phyloP scores from a whole-genome alignment of 2,113 vertebrate genomes.

The Nettapus auritus region DNA sequence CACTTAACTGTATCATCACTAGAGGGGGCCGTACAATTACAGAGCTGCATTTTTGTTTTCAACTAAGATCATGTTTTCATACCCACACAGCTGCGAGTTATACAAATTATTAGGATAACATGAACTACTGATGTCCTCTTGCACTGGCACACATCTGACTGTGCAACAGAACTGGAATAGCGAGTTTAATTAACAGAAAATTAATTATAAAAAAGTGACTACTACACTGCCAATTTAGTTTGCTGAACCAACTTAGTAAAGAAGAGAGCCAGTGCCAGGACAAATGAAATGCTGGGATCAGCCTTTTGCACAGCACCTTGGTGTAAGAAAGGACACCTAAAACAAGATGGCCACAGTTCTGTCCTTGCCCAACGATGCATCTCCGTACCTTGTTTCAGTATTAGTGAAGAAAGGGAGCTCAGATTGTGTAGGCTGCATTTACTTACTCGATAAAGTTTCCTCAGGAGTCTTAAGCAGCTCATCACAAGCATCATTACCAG shows the following conservation, averaged over 20 bases:
- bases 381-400: not conserved
- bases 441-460: not conserved
- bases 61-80: not conserved
- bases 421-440: rapidly evolving
- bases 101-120: not conserved
- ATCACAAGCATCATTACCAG: not conserved
- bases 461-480: not conserved
- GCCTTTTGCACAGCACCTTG: not conserved
- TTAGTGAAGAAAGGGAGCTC: not conserved
- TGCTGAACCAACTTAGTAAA: not conserved
- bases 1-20: slow-evolving; percentile 1
- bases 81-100: not conserved
- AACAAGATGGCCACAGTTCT: rapidly evolving
- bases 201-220: not conserved
- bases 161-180: not conserved
- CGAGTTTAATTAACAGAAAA: not conserved
- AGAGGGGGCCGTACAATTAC: slow-evolving; percentile 24
- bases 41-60: not conserved
- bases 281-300: not conserved
- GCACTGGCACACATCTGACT: not conserved
- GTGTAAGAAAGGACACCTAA: not conserved
- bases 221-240: not conserved
- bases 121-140: not conserved
- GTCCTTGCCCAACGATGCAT: not conserved
- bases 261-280: not conserved